Base-by-base conservation (phyloP, 1,140 invertebrate species). In the Pachypsylla venusta region DNA sequence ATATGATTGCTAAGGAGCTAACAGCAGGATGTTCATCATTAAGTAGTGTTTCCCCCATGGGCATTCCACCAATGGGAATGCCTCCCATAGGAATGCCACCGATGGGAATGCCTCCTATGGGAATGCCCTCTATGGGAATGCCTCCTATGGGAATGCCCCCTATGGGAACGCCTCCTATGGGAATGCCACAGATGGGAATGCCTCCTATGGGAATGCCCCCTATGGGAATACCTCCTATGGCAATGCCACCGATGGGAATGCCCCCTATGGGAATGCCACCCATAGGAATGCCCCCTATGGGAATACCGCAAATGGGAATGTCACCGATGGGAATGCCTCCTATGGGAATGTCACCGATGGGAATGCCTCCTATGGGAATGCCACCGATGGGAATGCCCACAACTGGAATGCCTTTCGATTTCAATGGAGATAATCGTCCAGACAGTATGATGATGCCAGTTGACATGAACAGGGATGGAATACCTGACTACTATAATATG, bases 11-110 rank as follows among this genome's bases (percentile, higher is more conserved):
- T 19, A 48, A n/a, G n/a, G 42, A 48, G 22, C 22, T 48, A 22
- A 48, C 42, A 3, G 4, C 4, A 5, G 22, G 22, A 7, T 30
- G 26, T 2, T 26, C 26, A 58, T 24, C 22, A 22, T 19, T 48
- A 22, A 14, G 14, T 19, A 39, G 57, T 13, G 28, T 59, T 30
- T 48, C 22, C 16, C 57, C 57, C 2, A 28, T 25, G 14, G 57
- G 57, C 20, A 42, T 58, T n/a, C 30, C 30, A 35, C n/a, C n/a
- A 48, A 48, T 48, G 42, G 42, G 42, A 10, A 48, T 48, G 42
- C 4, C 7, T 10, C n/a, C n/a, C 7, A 48, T 48, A 22, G 4
- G n/a, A 4, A 4, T n/a, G n/a, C 4, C 4, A 48, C 7, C 4
- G 16, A 48, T 48, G 42, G 42, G 42, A 48, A 48, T 48, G 42